Percentiles rank a stretch among this genome's conserved stretches.
phyloP scores from a whole-genome alignment of 1,140 invertebrate genomes.

The Contarinia nasturtii region DNA sequence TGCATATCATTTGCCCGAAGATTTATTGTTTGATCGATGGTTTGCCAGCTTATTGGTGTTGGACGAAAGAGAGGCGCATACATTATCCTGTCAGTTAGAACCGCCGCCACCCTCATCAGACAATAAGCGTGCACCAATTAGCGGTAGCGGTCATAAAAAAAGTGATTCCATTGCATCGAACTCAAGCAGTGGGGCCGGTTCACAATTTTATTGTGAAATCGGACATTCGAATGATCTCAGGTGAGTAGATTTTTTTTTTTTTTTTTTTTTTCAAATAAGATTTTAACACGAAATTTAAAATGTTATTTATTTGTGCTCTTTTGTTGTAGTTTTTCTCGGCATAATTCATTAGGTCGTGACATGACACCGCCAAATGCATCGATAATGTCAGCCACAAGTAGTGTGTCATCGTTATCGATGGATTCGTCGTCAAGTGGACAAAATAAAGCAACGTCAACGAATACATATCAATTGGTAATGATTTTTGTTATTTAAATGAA shows the following conservation, averaged over 20 bases:
- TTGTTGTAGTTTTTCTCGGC: conserved; percentile 30
- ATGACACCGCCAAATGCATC: conserved; percentile 54
- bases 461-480: too few species aligned
- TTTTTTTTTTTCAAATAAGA: background rate
- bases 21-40: conserved; percentile 77
- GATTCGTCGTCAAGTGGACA: conserved; percentile 22
- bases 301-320: background rate
- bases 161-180: conserved; percentile 83
- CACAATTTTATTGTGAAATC: conserved; percentile 48
- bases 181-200: conserved; percentile 58
- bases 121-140: conserved; percentile 22
- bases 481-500: too few species aligned
- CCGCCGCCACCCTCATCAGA: conserved; percentile 27
- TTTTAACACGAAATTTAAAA: too few species aligned
- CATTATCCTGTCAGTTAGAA: conserved; percentile 81
- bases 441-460: conserved; percentile 2
- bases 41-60: conserved; percentile 76
- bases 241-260: background rate
- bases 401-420: conserved; percentile 35
- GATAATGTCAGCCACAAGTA: conserved; percentile 56
- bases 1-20: conserved; percentile 73
- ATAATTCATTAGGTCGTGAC: conserved; percentile 56
- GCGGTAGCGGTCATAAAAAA: conserved; percentile 51
- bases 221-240: background rate
- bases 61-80: conserved; percentile 79